A percentile compares a stretch with the other conserved stretches of the same genome.
phyloP scores from a whole-genome alignment of 2,888 invertebrate species.

The Rhagonycha lutea region DNA sequence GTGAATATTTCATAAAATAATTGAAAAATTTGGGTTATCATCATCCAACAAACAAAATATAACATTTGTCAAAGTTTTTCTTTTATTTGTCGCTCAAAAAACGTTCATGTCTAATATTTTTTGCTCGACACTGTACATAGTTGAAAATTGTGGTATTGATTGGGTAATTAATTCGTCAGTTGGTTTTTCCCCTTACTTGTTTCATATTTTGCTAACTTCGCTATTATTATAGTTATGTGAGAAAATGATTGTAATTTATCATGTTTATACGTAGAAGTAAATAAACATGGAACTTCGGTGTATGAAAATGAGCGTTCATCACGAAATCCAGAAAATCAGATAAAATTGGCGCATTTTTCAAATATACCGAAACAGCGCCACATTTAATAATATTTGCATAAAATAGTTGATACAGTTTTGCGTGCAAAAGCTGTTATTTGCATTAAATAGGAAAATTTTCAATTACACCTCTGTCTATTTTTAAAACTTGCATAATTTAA shows the following conservation, averaged over 20 bases:
- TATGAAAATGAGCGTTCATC: not conserved
- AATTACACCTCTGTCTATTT: not conserved
- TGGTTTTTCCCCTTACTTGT: not conserved
- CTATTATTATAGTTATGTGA: not conserved
- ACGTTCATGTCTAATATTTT: not conserved
- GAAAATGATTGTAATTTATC: not conserved
- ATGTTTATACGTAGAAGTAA: not conserved
- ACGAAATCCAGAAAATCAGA: not conserved
- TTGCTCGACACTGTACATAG: too few relatives aligned
- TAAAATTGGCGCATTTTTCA: not conserved
- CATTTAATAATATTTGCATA: not conserved
- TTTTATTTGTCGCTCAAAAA: too few relatives aligned
- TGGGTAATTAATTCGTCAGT: not conserved
- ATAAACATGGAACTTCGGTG: not conserved
- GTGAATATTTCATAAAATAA: not conserved
- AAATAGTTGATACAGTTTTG: not conserved
- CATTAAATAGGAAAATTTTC: not conserved
- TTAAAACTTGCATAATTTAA: conserved; percentile 7
- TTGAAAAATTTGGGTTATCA: not conserved
- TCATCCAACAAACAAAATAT: not conserved
- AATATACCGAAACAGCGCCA: not conserved
- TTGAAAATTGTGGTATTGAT: not conserved
- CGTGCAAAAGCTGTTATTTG: not conserved
- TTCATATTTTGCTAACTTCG: not conserved
- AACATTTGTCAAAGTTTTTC: too few relatives aligned